These are phyloP conservation scores for Oryctolagus cuniculus DNA, from an alignment of 2,113 vertebrate genomes.

Conservation along the genomic window mOryCun1.1 NC_091434.1:118899501-118900000, in stretches of 20 bases:
- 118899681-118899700: background rate
- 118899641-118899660: background rate
- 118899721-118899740: background rate
- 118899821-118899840: background rate
- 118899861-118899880: background rate
- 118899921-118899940: background rate
- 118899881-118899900: background rate
- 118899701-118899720: background rate
- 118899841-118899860: background rate
- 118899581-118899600: too few relatives aligned
- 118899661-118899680: background rate
- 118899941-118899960: background rate
- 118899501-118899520: background rate
- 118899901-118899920: too few relatives aligned
- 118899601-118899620: too few relatives aligned
- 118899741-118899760: too few relatives aligned
- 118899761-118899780: background rate
- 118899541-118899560: fast-evolving
- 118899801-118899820: background rate
- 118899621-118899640: too few relatives aligned
- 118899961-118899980: background rate
- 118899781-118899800: background rate
- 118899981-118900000: background rate
- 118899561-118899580: fast-evolving
- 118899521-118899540: background rate